Evolutionary conservation across 2,113 vertebrate species (phyloP), one percentile per base, ranked within the genome.

Genomic region (Puntigrus tetrazona): DNA sequence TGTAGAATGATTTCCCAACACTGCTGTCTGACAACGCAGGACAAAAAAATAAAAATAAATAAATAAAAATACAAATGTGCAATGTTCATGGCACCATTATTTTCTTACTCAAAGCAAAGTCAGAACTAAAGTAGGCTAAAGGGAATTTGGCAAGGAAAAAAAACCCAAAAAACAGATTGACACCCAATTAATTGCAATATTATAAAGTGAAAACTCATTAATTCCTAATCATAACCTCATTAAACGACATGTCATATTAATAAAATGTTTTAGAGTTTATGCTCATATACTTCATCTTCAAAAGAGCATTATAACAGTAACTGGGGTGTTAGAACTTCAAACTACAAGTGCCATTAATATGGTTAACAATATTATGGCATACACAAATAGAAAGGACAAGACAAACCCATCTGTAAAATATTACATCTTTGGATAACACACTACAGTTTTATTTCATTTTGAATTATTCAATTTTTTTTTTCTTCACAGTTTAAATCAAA

Each of bases 331-430:
- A 25, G 8, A 43, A 43, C 5, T 43, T 73, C 13, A 41, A 73
- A 73, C 18, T 25, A 41, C 34, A n/a, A 43, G 22, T 7, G 38
- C n/a, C 22, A 43, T 73, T 3, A 16, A 45, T 73, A n/a, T 45
- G 67, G 36, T n/a, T 70, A 13, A 73, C 6, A 13, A 73, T 25
- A 45, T 45, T 45, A 73, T 73, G n/a, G 9, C 4, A 41, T 22
- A 41, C 36, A 43, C 69, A 72, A 36, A 41, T 4, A 41, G 36
- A 43, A 6, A 72, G 57, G 8, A 59, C 57, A 13, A 61, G 11
- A 27, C 59, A 63, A 11, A 29, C 25, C 27, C 38, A 73, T 73
- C 70, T 73, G 70, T 45, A 73, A 73, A 73, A 45, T 73, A 73
- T 73, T 45, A 73, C 70, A 43, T 14, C 70, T 73, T n/a, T 43